Evolutionary conservation across 2,113 vertebrate species (phyloP).

Genomic region (Hydrochoerus hydrochaeris): DNA sequence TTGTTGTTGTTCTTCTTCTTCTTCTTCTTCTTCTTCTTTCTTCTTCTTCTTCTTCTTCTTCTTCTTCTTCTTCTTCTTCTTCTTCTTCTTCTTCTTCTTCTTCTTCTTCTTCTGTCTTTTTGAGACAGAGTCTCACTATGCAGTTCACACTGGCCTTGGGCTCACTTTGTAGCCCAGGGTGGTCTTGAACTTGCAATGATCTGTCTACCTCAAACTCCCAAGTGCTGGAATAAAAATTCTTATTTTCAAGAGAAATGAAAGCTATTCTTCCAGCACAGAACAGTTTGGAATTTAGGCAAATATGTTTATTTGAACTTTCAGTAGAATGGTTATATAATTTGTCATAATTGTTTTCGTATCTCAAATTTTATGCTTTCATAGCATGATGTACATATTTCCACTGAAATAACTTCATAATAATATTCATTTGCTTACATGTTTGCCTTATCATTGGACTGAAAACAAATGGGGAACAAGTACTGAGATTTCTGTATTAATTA

Average conservation of each 20-base stretch:
- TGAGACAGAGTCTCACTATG: too few species aligned
- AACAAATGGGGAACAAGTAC: neutral
- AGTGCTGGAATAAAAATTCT: slow-evolving; percentile 2
- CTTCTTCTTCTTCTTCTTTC: too few species aligned
- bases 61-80: too few species aligned
- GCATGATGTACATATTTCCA: neutral
- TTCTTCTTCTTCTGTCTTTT: too few species aligned
- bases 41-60: too few species aligned
- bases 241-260: slow-evolving; percentile 52
- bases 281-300: slow-evolving; percentile 50
- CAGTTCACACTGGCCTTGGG: too few species aligned
- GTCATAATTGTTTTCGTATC: slow-evolving; percentile 52
- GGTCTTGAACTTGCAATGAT: too few species aligned
- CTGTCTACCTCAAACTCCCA: too few species aligned
- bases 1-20: too few species aligned
- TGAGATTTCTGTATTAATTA: neutral
- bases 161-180: too few species aligned
- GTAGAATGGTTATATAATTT: neutral
- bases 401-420: neutral
- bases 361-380: neutral
- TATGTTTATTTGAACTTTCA: neutral
- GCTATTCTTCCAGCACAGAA: slow-evolving; percentile 25
- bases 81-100: too few species aligned
- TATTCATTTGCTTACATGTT: neutral
- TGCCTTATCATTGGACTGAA: neutral